A percentile compares a stretch with the other conserved stretches of the same genome.
phyloP scores from a whole-genome alignment of 2,113 vertebrate genomes.

The Anhinga anhinga region DNA sequence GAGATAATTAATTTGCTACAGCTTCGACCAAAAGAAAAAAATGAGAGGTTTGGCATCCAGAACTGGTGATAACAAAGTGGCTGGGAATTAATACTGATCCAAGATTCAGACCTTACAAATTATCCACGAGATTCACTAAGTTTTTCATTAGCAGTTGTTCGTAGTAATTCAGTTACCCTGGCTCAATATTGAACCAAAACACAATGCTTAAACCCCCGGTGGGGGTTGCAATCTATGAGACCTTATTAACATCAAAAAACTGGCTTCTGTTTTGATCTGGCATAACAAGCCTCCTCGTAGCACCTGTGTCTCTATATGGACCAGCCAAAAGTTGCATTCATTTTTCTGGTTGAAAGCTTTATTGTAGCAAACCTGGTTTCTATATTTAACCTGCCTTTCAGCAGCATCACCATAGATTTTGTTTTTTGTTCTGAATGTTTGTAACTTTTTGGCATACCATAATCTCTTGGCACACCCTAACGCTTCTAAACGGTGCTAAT shows the following conservation, averaged over 20 bases:
- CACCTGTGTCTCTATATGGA: not conserved
- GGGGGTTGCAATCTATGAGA: not conserved
- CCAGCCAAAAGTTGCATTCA: not conserved
- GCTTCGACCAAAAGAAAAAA: not conserved
- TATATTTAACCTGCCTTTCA: conserved; percentile 4
- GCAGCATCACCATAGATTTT: not conserved
- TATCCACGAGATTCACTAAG: fast-evolving
- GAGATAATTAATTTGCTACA: not conserved
- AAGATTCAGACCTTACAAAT: not conserved
- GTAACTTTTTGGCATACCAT: not conserved
- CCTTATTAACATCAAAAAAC: not conserved
- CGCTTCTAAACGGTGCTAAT: not conserved
- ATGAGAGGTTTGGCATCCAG: not conserved
- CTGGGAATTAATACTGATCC: not conserved
- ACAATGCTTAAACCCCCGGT: not conserved
- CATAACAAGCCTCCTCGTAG: not conserved
- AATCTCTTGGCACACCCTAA: conserved; percentile 2
- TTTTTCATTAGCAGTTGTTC: not conserved
- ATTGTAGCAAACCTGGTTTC: not conserved
- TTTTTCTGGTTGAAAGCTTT: not conserved
- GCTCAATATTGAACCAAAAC: not conserved
- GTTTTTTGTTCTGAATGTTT: not conserved
- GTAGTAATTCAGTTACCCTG: not conserved
- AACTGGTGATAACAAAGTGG: not conserved
- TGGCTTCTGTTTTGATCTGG: not conserved